A percentile compares a stretch with the other conserved stretches of the same genome.
These are phyloP conservation scores for Plectropomus leopardus DNA, from an alignment of 2,113 vertebrate species.

Conservation along the genomic window DNA sequence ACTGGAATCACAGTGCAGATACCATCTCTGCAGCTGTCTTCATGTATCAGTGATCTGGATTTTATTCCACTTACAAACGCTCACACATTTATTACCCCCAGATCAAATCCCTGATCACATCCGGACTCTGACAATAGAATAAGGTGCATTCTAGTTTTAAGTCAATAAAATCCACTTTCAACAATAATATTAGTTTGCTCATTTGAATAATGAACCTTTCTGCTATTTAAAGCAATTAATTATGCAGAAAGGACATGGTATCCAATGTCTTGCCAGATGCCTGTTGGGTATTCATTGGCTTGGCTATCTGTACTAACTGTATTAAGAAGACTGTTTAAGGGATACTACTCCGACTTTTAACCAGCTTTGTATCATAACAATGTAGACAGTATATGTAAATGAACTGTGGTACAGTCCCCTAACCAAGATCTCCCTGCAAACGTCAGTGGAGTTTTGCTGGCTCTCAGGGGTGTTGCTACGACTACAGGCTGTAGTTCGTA, in stretches of 20 bases:
- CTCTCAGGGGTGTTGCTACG: no score
- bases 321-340: background rate
- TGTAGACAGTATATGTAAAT: no score
- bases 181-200: background rate
- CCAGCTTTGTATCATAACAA: no score
- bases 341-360: no score
- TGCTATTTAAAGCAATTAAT: slow-evolving; percentile 31
- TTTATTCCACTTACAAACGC: slow-evolving; percentile 4
- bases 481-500: no score
- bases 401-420: no score
- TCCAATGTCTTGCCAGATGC: slow-evolving; percentile 28
- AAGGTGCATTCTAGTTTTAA: background rate
- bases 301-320: background rate
- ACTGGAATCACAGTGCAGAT: slow-evolving; percentile 51
- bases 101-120: slow-evolving; percentile 15
- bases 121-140: background rate
- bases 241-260: slow-evolving; percentile 17
- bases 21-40: slow-evolving; percentile 38
- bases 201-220: slow-evolving; percentile 4
- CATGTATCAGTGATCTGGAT: slow-evolving; percentile 45
- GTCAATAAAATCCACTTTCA: background rate
- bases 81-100: background rate
- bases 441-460: no score
- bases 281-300: slow-evolving; percentile 23
- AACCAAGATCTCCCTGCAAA: no score